phyloP scores from a whole-genome alignment of 2,797 vertebrate species.

The Kryptopterus vitreolus region DNA sequence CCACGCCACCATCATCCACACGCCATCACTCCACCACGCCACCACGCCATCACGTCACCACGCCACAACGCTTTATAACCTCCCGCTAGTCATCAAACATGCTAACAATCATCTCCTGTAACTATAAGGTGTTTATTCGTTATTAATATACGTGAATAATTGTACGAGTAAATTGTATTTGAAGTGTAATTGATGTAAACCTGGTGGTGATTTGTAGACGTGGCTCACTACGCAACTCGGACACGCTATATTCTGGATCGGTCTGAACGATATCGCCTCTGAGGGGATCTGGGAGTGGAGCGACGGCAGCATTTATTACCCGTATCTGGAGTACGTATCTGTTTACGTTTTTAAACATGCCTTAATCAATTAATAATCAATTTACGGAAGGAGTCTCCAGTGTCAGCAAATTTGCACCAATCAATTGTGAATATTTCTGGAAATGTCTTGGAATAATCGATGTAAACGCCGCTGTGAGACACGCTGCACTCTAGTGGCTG shows the following conservation, averaged over 20 bases:
- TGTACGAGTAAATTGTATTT: not conserved
- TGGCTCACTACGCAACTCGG: constrained; percentile 74
- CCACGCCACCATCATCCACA: too few species aligned
- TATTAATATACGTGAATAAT: not conserved
- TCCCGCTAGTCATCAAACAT: not conserved
- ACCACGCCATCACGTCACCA: too few species aligned
- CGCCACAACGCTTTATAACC: too few species aligned
- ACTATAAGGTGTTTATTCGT: not conserved
- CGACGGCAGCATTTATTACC: constrained; percentile 66
- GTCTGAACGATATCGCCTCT: constrained; percentile 68
- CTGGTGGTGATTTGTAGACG: constrained; percentile 53
- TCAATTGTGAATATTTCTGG: not conserved
- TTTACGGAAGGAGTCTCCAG: not conserved
- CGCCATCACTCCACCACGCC: too few species aligned
- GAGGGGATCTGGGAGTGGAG: constrained; percentile 76
- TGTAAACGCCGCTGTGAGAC: too few species aligned
- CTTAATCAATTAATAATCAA: not conserved
- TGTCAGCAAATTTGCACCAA: not conserved
- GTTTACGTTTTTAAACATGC: too few species aligned
- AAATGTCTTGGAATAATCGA: too few species aligned
- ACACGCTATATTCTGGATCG: constrained; percentile 71
- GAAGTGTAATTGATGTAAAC: not conserved
- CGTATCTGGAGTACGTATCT: constrained; percentile 66
- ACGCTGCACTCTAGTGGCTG: too few species aligned
- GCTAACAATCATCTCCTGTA: not conserved